These are phyloP conservation scores for Elachura formosa DNA, from an alignment of 2,113 vertebrate genomes.

Conservation along the genomic window DNA sequence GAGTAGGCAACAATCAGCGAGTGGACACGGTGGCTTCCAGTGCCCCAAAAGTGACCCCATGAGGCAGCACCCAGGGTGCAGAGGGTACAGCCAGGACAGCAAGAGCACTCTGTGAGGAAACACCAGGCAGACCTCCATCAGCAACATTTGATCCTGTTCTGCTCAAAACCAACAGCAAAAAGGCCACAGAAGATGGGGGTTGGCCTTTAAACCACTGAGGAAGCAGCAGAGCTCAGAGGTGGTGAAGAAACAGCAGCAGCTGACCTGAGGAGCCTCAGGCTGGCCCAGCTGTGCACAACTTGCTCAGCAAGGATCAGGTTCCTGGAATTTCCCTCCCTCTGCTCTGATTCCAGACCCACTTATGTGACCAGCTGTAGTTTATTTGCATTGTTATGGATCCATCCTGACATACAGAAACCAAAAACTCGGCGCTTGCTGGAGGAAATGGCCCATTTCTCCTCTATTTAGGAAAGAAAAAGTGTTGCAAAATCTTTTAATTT, in stretches of 20 bases:
- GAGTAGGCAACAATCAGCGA: not conserved
- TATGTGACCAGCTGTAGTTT: not conserved
- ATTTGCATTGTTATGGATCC: not conserved
- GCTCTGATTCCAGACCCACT: not conserved
- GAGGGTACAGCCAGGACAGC: not conserved
- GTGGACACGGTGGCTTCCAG: not conserved
- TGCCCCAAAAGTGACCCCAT: not conserved
- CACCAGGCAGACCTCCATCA: not conserved
- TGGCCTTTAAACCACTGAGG: not conserved
- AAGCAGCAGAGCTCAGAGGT: not conserved
- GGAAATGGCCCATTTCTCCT: not conserved
- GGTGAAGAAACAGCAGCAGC: constrained; percentile 21
- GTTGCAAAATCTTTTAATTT: not conserved
- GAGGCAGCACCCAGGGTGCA: not conserved
- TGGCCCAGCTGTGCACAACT: not conserved
- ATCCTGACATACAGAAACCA: not conserved
- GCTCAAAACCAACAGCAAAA: not conserved
- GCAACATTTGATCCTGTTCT: not conserved
- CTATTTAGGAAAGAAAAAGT: not conserved
- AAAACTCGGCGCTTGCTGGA: rapidly evolving
- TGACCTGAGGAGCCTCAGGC: not conserved
- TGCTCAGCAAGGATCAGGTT: not conserved
- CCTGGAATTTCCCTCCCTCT: not conserved
- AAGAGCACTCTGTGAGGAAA: not conserved
- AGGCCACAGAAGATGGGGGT: not conserved